Evolutionary conservation across 2,888 invertebrate genomes (phyloP), one percentile per base, ranked within the genome.

Genomic region (Tenthredo amoena): DNA sequence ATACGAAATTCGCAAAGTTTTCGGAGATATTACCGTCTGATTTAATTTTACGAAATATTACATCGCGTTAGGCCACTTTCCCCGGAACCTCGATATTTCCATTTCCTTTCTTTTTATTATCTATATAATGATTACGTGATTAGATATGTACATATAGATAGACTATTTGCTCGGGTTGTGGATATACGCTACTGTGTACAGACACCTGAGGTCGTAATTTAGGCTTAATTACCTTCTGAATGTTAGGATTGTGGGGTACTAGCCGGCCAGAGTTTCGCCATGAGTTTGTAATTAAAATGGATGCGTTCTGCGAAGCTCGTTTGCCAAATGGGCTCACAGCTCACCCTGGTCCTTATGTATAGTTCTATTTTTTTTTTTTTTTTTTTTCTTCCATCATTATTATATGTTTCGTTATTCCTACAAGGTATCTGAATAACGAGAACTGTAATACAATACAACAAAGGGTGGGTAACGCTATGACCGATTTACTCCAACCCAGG

Each of bases 261-360:
- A 74, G 21, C 37, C 40, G 10, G 81, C 62, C 58, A n/a, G 37
- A 81, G 81, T 62, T 81, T 7, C 62, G 58, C 62, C 62, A 62
- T 40, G 81, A 81, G 81, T 81, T 81, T 81, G 58, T 81, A 81
- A 81, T 81, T 58, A 62, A 81, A 81, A 81, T 81, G 50, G 81
- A 81, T 81, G 81, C 81, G 81, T 62, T 58, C 21, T 40, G 62
- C 1, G 21, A 5, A 62, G 58, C 81, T 81, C 81, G 81, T 81
- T 81, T 62, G 62, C 62, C 50, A 81, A 81, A 62, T 81, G 81
- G 40, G 77, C 77, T 77, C 77, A n/a, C 18, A 77, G 77, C 72
- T 77, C 77, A 15, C 47, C 50, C 50, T 31, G 47, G n/a, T 43
- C 26, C 77, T 31, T 55, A 55, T n/a, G 26, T 76, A n/a, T n/a